Conservation (phyloP, 2,797 vertebrate species). For the Ctenochaetus hawaiiensis region DNA sequence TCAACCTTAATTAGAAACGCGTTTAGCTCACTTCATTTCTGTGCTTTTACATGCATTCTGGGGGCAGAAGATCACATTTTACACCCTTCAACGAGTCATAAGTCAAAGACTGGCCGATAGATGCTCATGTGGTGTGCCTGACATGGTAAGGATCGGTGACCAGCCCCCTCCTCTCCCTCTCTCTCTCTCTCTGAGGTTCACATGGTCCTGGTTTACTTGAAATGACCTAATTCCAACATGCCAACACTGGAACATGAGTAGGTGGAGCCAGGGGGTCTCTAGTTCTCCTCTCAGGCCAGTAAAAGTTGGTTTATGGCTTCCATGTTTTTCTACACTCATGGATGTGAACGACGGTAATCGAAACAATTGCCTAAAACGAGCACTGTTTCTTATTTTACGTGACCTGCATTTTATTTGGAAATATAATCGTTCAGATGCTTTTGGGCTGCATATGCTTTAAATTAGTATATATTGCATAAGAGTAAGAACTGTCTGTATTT, state of each 20-base stretch:
- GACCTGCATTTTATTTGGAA: background rate
- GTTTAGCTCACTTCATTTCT: background rate
- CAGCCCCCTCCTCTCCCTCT: constrained; percentile 4
- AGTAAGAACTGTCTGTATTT: constrained; percentile 1
- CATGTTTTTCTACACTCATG: constrained; percentile 57
- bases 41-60: background rate
- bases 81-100: constrained; percentile 12
- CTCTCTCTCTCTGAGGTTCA: constrained; percentile 43
- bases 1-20: background rate
- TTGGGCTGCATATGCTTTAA: background rate
- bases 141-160: constrained; percentile 7
- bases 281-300: constrained; percentile 49
- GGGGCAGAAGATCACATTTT: background rate
- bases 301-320: constrained; percentile 71
- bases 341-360: constrained; percentile 34
- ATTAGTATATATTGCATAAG: background rate
- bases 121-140: constrained; percentile 7
- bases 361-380: constrained; percentile 30
- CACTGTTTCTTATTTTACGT: constrained; percentile 5
- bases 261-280: constrained; percentile 50
- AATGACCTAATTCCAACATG: constrained; percentile 73
- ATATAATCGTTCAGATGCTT: constrained; percentile 13
- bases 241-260: constrained; percentile 63
- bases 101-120: constrained; percentile 14
- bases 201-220: constrained; percentile 69